phyloP scores from a whole-genome alignment of 2,797 vertebrate genomes.

The Petrocephalus schoutedeni region DNA sequence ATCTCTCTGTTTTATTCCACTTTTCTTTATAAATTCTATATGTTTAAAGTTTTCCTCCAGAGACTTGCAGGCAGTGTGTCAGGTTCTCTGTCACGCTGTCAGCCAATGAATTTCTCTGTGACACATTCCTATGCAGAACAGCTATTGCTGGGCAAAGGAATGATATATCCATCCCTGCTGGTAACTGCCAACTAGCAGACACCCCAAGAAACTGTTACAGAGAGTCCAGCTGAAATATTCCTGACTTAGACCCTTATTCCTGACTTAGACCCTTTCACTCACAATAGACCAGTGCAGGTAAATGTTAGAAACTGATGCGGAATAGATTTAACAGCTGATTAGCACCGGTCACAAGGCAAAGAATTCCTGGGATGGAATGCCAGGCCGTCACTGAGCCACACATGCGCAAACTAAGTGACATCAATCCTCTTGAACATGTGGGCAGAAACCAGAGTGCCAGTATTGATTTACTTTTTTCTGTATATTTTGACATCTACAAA shows the following conservation, averaged over 20 bases:
- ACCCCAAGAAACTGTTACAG: background rate
- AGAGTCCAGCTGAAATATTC: background rate
- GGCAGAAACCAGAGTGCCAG: background rate
- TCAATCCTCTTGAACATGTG: background rate
- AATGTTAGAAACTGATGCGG: background rate
- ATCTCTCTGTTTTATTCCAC: background rate
- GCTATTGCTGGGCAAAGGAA: background rate
- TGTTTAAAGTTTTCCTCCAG: background rate
- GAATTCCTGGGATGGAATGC: background rate
- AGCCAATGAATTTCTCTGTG: background rate
- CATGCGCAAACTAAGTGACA: background rate
- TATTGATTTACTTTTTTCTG: background rate
- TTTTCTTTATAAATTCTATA: background rate
- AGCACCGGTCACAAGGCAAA: background rate
- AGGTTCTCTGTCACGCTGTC: background rate
- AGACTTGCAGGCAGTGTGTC: background rate
- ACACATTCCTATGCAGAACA: background rate
- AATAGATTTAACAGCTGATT: background rate
- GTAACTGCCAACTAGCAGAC: background rate
- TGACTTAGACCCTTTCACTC: background rate
- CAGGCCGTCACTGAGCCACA: background rate
- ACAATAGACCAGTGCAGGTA: background rate
- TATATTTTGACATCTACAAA: background rate
- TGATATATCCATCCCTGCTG: background rate
- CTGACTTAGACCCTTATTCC: background rate